phyloP scores from a whole-genome alignment of 2,888 invertebrate species.

The Trileptium ribeirensis region DNA sequence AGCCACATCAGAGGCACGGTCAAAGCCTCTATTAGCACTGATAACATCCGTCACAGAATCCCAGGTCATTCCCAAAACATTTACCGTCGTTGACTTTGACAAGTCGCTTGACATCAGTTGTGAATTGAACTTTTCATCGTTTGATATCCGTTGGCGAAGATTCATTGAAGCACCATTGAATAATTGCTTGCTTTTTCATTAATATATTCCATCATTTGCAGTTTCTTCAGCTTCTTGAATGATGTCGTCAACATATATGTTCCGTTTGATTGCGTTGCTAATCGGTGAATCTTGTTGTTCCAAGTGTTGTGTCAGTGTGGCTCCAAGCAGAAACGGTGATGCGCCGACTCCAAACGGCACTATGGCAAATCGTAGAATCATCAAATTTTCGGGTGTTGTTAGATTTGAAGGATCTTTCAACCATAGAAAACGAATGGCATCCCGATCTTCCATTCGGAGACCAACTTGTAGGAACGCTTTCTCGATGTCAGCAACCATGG shows the following conservation, averaged over 20 bases:
- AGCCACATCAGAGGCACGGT: neutral
- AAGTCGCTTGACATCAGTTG: neutral
- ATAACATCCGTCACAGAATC: neutral
- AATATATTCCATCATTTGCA: neutral
- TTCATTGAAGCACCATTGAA: neutral
- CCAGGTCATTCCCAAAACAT: neutral
- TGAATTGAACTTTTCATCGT: neutral
- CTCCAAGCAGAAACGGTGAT: conserved; percentile 31
- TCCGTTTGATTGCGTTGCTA: neutral
- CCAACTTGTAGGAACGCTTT: conserved; percentile 38
- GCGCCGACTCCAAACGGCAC: conserved; percentile 35
- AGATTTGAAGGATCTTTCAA: conserved; percentile 3
- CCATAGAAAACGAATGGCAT: conserved; percentile 17
- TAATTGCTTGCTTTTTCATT: neutral
- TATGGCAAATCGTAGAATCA: conserved; percentile 28
- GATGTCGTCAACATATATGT: neutral
- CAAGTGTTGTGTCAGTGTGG: conserved; percentile 26
- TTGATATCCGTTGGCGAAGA: neutral
- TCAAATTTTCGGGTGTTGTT: conserved; percentile 28
- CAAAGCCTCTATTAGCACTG: neutral
- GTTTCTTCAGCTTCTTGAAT: neutral
- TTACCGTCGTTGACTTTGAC: neutral
- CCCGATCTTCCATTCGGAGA: conserved; percentile 28
- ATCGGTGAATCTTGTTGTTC: too few relatives aligned
- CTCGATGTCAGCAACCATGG: conserved; percentile 30